Base-by-base conservation (phyloP, 2,797 vertebrate species). In the Kryptolebias ocellatus region DNA sequence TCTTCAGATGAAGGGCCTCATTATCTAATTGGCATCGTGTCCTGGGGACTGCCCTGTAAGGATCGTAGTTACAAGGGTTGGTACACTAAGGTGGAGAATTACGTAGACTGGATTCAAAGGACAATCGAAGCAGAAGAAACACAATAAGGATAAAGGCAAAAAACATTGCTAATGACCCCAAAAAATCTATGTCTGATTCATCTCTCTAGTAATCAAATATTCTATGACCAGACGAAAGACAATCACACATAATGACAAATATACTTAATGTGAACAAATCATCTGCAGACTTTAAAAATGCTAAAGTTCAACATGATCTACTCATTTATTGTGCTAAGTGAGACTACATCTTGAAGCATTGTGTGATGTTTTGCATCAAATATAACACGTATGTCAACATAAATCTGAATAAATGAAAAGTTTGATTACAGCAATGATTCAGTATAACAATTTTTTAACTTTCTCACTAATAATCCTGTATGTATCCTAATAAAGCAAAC, bases 41-140 rank as follows among this genome's bases (percentile, higher is more conserved):
- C 97, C 17, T 99, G 96, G 96, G 97, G 97, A 0, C 0, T 65
- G 0, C 18, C 1, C 1, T 99, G 97, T 72, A 64, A 52, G 0
- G 14, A 80, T 1, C 0, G 0, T n/a, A 0, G n/a, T 0, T 78
- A 51, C 89, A 95, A 56, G 92, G 96, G 62, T 59, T 98, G 92
- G 58, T 98, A 98, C 60, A 97, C 96, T 17, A 95, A 94, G 64
- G 96, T 99, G 39, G 67, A 72, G 50, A 95, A 93, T 61, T 98
- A 98, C 28, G 16, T 96, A n/a, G 89, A 92, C 54, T 98, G 97
- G 97, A 98, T 99, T 51, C 85, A 29, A 56, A 60, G 93, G 5
- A 96, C 94, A 0, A 95, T 98, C 57, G 72, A 83, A 7, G 0
- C 53, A 5, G 60, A 80, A 1, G 88, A 89, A 61, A 53, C 28